A percentile compares a stretch with the other conserved stretches of the same genome.
These are phyloP conservation scores for Caiman crocodilus DNA, from an alignment of 2,797 vertebrate species.

Conservation along the genomic window DNA sequence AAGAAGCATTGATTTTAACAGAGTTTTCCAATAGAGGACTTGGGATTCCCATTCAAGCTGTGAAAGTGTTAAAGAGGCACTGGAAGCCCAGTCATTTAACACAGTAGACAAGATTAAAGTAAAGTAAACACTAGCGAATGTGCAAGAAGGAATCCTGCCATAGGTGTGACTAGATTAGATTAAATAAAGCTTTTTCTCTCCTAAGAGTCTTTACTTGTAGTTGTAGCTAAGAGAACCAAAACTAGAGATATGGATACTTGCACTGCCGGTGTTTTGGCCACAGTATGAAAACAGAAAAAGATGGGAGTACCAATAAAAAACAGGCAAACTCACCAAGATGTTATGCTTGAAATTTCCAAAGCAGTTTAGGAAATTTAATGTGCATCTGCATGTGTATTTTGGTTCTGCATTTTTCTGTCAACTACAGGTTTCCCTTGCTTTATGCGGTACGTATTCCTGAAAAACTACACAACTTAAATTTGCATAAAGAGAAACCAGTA, in stretches of 20 bases:
- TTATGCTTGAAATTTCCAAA: constrained; percentile 1
- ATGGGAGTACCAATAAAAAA: neutral
- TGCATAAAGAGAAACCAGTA: no score
- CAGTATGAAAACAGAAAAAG: neutral
- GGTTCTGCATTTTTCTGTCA: neutral
- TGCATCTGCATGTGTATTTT: constrained; percentile 7
- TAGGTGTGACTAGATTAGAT: neutral
- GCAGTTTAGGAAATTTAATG: neutral
- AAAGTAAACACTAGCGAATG: neutral
- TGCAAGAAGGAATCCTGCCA: neutral
- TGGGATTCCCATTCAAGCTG: neutral
- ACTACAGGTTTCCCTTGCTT: neutral
- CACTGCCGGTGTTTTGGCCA: neutral
- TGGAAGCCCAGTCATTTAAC: neutral
- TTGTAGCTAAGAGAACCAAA: constrained; percentile 3
- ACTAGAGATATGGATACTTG: neutral
- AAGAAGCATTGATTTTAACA: neutral
- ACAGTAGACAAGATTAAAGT: neutral
- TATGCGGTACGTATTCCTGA: no score
- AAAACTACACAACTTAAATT: no score
- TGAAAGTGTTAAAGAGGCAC: neutral
- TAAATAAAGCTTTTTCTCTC: neutral
- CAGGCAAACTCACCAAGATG: neutral
- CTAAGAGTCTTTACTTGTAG: neutral
- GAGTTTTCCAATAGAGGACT: neutral